A percentile compares a stretch with the other conserved stretches of the same genome.
phyloP scores from a whole-genome alignment of 2,797 vertebrate species.

The Ptychobarbus kaznakovi region DNA sequence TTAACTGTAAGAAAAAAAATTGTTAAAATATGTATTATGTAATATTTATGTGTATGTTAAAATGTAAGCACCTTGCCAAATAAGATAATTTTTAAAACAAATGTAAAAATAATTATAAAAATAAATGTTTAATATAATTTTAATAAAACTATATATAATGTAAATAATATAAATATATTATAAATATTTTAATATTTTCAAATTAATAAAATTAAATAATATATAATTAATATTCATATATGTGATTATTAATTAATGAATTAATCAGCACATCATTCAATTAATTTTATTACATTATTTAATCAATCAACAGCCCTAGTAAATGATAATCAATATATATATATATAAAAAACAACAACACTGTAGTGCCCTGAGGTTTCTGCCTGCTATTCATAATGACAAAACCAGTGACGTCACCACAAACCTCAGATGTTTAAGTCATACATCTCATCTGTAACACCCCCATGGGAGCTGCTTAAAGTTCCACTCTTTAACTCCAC shows the following conservation, averaged over 20 bases:
- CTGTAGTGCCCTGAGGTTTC: background rate
- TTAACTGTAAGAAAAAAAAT: background rate
- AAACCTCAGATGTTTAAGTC: slow-evolving; percentile 25
- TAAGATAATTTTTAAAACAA: background rate
- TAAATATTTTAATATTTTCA: background rate
- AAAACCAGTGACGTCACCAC: slow-evolving; percentile 1
- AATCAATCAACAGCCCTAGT: background rate
- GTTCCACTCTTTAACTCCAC: slow-evolving; percentile 43
- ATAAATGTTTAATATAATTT: background rate
- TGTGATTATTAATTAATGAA: background rate
- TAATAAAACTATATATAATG: background rate
- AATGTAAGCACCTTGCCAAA: background rate
- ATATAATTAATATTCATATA: background rate
- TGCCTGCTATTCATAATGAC: background rate
- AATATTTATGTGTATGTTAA: background rate
- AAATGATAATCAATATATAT: background rate
- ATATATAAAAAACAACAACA: background rate
- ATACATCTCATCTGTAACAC: slow-evolving; percentile 24
- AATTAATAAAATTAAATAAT: background rate
- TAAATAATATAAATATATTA: background rate
- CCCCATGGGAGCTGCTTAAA: slow-evolving; percentile 32
- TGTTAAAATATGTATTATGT: background rate
- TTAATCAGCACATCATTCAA: background rate
- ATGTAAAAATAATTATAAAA: background rate
- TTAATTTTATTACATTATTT: background rate